phyloP scores from a whole-genome alignment of 2,888 invertebrate species.

The Phaonia tiefii region DNA sequence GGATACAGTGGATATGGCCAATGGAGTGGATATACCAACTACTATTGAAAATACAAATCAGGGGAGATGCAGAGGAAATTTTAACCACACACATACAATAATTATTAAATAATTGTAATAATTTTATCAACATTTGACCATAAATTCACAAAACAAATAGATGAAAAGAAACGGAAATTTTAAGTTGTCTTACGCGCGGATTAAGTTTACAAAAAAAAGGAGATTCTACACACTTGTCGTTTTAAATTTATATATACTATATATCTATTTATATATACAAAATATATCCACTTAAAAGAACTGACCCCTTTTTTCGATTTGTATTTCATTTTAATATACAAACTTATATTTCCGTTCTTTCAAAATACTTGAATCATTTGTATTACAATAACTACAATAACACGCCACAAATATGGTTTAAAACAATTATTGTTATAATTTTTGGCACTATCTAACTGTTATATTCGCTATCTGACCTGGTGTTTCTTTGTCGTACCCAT shows the following conservation, averaged over 20 bases:
- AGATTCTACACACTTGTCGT: not conserved
- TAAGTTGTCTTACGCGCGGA: not conserved
- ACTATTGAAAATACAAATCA: slow-evolving; percentile 72
- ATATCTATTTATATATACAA: slow-evolving; percentile 27
- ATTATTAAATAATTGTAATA: slow-evolving; percentile 63
- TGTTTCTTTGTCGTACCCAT: slow-evolving; percentile 18
- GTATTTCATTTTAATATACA: slow-evolving; percentile 20
- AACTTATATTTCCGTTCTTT: not conserved
- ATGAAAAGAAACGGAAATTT: slow-evolving; percentile 29
- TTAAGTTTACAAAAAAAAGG: not conserved
- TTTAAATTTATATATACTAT: slow-evolving; percentile 24
- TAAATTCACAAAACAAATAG: too few relatives aligned
- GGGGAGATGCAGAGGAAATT: slow-evolving; percentile 7
- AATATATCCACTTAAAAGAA: slow-evolving; percentile 17
- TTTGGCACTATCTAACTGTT: slow-evolving; percentile 16
- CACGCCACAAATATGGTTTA: not conserved
- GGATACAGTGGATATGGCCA: slow-evolving; percentile 81
- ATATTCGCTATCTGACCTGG: slow-evolving; percentile 15
- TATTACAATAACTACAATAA: not conserved
- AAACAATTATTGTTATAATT: slow-evolving; percentile 33
- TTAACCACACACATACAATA: slow-evolving; percentile 38
- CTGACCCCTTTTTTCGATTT: not conserved
- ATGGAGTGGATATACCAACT: slow-evolving; percentile 83
- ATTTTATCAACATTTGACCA: slow-evolving; percentile 31
- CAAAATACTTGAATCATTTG: not conserved